A percentile compares a stretch with the other conserved stretches of the same genome.
Evolutionary conservation across 2,113 vertebrate species (phyloP).

Genomic region (Castor canadensis): DNA sequence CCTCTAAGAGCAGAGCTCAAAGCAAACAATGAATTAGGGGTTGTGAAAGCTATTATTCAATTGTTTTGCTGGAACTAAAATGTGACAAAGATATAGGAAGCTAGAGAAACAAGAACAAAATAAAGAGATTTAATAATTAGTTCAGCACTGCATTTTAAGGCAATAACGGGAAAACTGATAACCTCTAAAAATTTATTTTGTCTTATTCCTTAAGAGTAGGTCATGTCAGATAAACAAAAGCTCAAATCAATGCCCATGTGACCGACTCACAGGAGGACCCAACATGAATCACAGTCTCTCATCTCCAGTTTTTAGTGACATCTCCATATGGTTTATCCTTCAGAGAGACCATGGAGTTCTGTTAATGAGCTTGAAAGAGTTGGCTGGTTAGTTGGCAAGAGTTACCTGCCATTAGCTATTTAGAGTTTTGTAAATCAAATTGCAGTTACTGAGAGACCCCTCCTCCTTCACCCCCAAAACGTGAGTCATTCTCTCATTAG

Average conservation of each 20-base stretch:
- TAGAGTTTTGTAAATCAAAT: constrained; percentile 78
- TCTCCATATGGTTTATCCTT: constrained; percentile 79
- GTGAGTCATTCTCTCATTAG: constrained; percentile 80
- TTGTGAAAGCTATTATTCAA: constrained; percentile 35
- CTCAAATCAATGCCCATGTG: constrained; percentile 66
- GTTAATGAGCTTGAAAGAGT: constrained; percentile 76
- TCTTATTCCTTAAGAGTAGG: constrained; percentile 63
- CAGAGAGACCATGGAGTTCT: constrained; percentile 72
- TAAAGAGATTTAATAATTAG: constrained; percentile 50
- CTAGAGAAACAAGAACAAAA: constrained; percentile 35
- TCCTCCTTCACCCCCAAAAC: constrained; percentile 64
- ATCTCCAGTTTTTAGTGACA: constrained; percentile 75
- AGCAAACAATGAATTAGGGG: constrained; percentile 41
- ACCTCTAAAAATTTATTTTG: constrained; percentile 56
- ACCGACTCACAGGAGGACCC: constrained; percentile 69
- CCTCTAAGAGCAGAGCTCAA: constrained; percentile 17
- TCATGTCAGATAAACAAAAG: constrained; percentile 76
- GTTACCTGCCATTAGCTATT: constrained; percentile 80
- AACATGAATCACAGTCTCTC: constrained; percentile 72
- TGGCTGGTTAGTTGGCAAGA: constrained; percentile 78
- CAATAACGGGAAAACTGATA: not conserved
- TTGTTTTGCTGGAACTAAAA: constrained; percentile 49
- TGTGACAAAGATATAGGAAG: constrained; percentile 45
- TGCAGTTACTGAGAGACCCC: constrained; percentile 67
- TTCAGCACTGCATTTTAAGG: not conserved